Conservation (phyloP, 2,113 vertebrate genomes). For the Prunella himalayana region DNA sequence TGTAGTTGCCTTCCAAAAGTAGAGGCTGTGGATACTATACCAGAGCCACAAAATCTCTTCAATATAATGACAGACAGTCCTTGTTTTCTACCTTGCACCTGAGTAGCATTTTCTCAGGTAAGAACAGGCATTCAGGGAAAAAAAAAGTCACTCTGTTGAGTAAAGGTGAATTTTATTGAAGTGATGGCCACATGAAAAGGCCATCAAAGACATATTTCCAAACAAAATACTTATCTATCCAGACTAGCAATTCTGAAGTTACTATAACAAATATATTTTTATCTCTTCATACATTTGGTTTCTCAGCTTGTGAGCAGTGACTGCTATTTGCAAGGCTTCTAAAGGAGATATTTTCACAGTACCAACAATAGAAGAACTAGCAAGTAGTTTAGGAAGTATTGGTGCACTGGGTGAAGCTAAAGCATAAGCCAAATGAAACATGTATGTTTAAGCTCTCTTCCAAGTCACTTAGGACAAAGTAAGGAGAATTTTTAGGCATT, state of each 20-base stretch:
- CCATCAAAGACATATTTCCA: not conserved
- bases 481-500: not conserved
- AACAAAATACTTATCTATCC: not conserved
- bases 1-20: not conserved
- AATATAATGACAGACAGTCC: not conserved
- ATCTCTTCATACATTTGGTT: slow-evolving; percentile 21
- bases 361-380: not conserved
- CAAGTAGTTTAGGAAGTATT: not conserved
- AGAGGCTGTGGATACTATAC: not conserved
- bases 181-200: not conserved
- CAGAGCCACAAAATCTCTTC: not conserved
- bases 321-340: not conserved
- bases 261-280: slow-evolving; percentile 7
- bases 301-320: not conserved
- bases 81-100: not conserved
- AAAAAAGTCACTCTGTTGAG: not conserved
- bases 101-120: not conserved
- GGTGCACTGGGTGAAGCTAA: not conserved
- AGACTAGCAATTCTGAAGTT: not conserved
- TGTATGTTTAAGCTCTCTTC: not conserved
- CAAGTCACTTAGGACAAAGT: not conserved
- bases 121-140: not conserved
- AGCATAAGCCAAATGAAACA: not conserved
- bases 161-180: slow-evolving; percentile 52
- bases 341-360: not conserved